phyloP scores from a whole-genome alignment of 2,888 invertebrate species.

The Habroteleia sp. region DNA sequence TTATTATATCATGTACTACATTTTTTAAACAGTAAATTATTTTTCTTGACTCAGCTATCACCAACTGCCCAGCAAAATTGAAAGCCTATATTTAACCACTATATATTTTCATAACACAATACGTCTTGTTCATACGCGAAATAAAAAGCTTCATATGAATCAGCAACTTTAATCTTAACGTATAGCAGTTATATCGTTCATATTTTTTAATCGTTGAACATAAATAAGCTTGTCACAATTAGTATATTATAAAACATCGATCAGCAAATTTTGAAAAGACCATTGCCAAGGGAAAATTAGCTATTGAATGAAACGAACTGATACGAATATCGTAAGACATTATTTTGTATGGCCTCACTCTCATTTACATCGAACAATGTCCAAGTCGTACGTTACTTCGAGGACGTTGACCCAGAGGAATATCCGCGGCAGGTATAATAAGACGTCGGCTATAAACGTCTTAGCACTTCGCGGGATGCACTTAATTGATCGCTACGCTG shows the following conservation, averaged over 20 bases:
- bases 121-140: slow-evolving; percentile 5
- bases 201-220: not conserved
- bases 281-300: slow-evolving; percentile 8
- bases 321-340: slow-evolving; percentile 48
- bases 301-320: slow-evolving; percentile 31
- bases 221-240: slow-evolving; percentile 4
- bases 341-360: slow-evolving; percentile 61
- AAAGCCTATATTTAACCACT: slow-evolving; percentile 50
- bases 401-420: slow-evolving; percentile 62
- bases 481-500: slow-evolving; percentile 75
- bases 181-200: slow-evolving; percentile 1
- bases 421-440: slow-evolving; percentile 70
- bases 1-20: slow-evolving; percentile 28
- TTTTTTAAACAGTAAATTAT: slow-evolving; percentile 37
- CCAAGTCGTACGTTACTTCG: slow-evolving; percentile 32
- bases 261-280: slow-evolving; percentile 4
- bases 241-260: slow-evolving; percentile 1
- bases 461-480: slow-evolving; percentile 79
- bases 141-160: slow-evolving; percentile 13
- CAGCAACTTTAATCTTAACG: slow-evolving; percentile 11
- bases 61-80: slow-evolving; percentile 25
- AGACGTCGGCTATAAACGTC: slow-evolving; percentile 79
- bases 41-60: slow-evolving; percentile 31
- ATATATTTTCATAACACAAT: slow-evolving; percentile 38
- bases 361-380: slow-evolving; percentile 43